Evolutionary conservation across 2,797 vertebrate species (phyloP), one percentile per base, ranked within the genome.

Genomic region (Natrix natrix): DNA sequence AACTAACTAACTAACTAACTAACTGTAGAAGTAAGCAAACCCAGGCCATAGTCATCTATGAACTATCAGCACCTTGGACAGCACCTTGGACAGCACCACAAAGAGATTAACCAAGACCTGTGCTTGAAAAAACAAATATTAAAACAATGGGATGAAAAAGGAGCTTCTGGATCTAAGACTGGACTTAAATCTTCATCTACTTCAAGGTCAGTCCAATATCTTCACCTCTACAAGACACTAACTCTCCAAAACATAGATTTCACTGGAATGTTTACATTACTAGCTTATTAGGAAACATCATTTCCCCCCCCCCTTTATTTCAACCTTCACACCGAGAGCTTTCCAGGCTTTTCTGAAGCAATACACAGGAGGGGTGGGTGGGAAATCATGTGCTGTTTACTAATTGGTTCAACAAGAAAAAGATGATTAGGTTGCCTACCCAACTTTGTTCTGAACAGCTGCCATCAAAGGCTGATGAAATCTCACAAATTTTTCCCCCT

Each of bases 401-500:
- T 93, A 94, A 94, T 92, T 95, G 93, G 92, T 93, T 90, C 93
- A 94, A 87, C 66, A 94, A 92, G 69, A 94, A 78, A 95, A 95
- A 92, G 92, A 56, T 94, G 92, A 92, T 90, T 93, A 95, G 92
- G 55, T 87, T 66, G 91, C 89, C 66, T 20, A 92, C 59, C 16
- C 86, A 94, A 89, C 89, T 94, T 89, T 93, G 91, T 86, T 93
- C 92, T 89, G 56, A 97, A 93, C 93, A 95, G 94, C 88, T 96
- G 95, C 91, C 93, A 92, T 56, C 89, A 93, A 91, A 87, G 48
- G 28, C 63, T 26, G 43, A 60, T 87, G 11, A 92, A 95, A 93
- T 93, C 56, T 91, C 88, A 66, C 89, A 26, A 32, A 87, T 89
- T 57, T 0, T 0, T 2, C 26, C 7, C 55, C 5, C 78, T 37